Conservation (phyloP, 2,888 invertebrate genomes). For the Ectemnius cavifrons region DNA sequence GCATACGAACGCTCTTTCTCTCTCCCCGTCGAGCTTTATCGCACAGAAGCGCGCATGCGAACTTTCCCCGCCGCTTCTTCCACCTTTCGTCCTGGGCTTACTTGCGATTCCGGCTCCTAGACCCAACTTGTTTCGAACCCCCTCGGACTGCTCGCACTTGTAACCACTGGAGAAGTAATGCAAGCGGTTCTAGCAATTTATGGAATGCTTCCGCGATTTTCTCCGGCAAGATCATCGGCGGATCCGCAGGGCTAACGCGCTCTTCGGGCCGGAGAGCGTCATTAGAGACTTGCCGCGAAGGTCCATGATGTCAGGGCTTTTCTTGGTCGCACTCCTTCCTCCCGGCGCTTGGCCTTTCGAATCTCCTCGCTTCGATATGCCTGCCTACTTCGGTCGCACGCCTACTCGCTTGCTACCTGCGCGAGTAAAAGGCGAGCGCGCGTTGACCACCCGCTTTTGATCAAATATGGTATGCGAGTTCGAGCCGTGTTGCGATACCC, state of each 20-base stretch:
- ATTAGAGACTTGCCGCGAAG: background rate
- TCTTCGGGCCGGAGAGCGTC: background rate
- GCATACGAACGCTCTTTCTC: background rate
- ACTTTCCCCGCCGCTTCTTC: conserved; percentile 1
- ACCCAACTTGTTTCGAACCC: too few relatives aligned
- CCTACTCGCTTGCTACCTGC: conserved; percentile 17
- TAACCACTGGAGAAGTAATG: too few relatives aligned
- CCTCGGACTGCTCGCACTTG: too few relatives aligned
- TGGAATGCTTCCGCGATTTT: too few relatives aligned
- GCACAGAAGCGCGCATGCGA: background rate
- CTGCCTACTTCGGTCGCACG: background rate
- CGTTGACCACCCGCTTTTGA: conserved; percentile 57
- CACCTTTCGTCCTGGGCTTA: background rate
- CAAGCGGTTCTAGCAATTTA: too few relatives aligned
- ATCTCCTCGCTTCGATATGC: too few relatives aligned
- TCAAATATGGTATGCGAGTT: conserved; percentile 62
- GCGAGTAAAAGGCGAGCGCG: conserved; percentile 49
- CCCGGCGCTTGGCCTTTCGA: background rate
- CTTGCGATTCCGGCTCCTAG: too few relatives aligned
- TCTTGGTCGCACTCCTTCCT: background rate
- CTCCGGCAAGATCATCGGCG: too few relatives aligned
- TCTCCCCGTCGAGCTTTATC: background rate
- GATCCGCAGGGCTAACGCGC: background rate
- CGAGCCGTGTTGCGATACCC: too few relatives aligned
- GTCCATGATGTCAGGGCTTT: background rate